Evolutionary conservation across 2,888 invertebrate genomes (phyloP).

Genomic region (Dynastes tityus): DNA sequence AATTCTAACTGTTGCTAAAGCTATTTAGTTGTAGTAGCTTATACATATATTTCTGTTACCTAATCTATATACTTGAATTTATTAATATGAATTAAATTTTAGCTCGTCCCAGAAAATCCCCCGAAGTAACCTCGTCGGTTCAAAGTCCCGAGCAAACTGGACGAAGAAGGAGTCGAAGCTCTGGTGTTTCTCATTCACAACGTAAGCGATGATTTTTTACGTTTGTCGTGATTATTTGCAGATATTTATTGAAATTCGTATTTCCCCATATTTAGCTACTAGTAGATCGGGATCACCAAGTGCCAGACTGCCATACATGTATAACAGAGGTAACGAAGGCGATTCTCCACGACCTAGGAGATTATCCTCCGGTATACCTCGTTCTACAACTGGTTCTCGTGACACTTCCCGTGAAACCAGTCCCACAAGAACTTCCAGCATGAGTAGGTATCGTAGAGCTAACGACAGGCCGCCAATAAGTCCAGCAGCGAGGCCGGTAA

Average conservation of each 20-base stretch:
- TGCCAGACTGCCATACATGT: conserved; percentile 83
- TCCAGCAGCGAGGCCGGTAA: conserved; percentile 75
- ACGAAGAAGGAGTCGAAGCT: conserved; percentile 77
- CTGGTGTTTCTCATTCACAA: conserved; percentile 93
- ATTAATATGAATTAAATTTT: conserved; percentile 45
- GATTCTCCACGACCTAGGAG: conserved; percentile 75
- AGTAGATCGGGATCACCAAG: conserved; percentile 96
- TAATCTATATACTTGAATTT: no score
- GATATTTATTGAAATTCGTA: background rate
- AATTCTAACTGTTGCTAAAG: conserved; percentile 13
- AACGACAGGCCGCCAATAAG: conserved; percentile 74
- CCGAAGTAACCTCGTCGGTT: conserved; percentile 71
- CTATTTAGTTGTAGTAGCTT: background rate
- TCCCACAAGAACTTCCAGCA: conserved; percentile 64
- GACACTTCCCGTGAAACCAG: conserved; percentile 72
- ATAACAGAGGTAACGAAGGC: conserved; percentile 67
- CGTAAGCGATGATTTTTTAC: conserved; percentile 76
- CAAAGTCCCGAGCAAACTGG: conserved; percentile 77
- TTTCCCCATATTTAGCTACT: conserved; percentile 77
- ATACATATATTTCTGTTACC: background rate
- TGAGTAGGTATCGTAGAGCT: conserved; percentile 65
- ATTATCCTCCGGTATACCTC: conserved; percentile 78
- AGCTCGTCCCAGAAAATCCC: conserved; percentile 80
- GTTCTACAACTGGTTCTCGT: conserved; percentile 79
- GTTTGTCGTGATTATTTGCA: background rate